These are phyloP conservation scores for Linyphia triangularis DNA, from an alignment of 2,888 invertebrate genomes.

Conservation along the genomic window DNA sequence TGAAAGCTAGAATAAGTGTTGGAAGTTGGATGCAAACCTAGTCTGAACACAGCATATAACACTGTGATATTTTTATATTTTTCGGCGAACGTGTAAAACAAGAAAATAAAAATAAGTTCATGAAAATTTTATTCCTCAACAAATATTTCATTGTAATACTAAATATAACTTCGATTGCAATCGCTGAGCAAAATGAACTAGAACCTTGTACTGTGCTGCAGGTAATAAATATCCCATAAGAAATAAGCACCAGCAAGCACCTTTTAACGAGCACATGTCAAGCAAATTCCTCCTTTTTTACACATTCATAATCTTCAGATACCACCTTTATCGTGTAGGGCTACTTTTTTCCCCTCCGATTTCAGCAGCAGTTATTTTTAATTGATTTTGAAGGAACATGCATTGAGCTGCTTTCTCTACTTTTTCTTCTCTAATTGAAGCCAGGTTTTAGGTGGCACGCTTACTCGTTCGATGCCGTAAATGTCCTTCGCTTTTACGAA, in stretches of 20 bases:
- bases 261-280: background rate
- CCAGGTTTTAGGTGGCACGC: background rate
- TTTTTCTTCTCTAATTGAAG: background rate
- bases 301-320: constrained; percentile 10
- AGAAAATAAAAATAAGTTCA: too few species aligned
- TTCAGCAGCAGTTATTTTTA: constrained; percentile 19
- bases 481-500: background rate
- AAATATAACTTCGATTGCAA: background rate
- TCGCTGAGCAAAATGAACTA: background rate
- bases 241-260: background rate
- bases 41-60: too few species aligned
- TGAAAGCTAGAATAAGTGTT: too few species aligned
- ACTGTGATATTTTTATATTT: too few species aligned
- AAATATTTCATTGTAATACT: too few species aligned
- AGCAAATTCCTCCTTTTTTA: background rate
- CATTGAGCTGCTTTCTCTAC: background rate
- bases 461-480: background rate
- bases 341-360: constrained; percentile 8
- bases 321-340: constrained; percentile 21
- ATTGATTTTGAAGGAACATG: constrained; percentile 7
- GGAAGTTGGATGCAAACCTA: too few species aligned
- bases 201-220: background rate
- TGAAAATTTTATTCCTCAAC: too few species aligned
- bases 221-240: background rate
- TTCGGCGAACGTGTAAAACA: too few species aligned